Conservation (phyloP, 92 coral and sea anemone species). For the Bergia puertoricense region DNA sequence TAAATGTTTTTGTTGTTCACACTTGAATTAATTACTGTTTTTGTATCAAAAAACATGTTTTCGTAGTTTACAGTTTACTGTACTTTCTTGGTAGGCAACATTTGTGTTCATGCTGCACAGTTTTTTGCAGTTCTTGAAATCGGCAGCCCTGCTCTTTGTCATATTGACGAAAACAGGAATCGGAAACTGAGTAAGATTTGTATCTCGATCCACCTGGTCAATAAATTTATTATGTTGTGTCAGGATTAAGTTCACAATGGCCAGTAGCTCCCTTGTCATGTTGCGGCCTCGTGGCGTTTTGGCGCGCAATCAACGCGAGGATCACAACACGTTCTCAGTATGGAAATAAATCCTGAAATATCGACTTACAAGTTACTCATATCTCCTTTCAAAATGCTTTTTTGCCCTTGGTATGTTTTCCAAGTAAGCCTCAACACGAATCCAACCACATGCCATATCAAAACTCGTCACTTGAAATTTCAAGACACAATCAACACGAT, state of each 20-base stretch:
- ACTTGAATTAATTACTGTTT: slow-evolving; percentile 7
- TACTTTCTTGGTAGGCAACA: not conserved
- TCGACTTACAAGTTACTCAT: not conserved
- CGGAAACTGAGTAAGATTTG: not conserved
- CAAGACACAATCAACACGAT: not conserved
- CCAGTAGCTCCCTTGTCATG: not conserved
- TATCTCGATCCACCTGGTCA: not conserved
- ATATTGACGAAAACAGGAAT: not conserved
- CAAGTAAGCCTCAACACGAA: not conserved
- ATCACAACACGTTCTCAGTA: not conserved
- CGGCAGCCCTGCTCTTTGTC: not conserved
- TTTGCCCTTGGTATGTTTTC: not conserved
- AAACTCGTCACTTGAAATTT: not conserved
- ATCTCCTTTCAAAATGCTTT: not conserved
- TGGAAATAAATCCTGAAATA: not conserved
- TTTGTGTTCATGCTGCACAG: not conserved
- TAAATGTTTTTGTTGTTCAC: slow-evolving; percentile 7
- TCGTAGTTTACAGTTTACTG: not conserved
- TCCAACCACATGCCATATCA: not conserved
- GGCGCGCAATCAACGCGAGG: not conserved
- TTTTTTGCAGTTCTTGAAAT: not conserved
- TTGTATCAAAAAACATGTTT: not conserved
- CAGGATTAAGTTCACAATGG: slow-evolving; percentile 7
- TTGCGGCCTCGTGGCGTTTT: slow-evolving; percentile 7
- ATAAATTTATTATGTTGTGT: slow-evolving; percentile 1